Evolutionary conservation across 2,888 invertebrate genomes (phyloP).

Genomic region (Leptinotarsa juncta): DNA sequence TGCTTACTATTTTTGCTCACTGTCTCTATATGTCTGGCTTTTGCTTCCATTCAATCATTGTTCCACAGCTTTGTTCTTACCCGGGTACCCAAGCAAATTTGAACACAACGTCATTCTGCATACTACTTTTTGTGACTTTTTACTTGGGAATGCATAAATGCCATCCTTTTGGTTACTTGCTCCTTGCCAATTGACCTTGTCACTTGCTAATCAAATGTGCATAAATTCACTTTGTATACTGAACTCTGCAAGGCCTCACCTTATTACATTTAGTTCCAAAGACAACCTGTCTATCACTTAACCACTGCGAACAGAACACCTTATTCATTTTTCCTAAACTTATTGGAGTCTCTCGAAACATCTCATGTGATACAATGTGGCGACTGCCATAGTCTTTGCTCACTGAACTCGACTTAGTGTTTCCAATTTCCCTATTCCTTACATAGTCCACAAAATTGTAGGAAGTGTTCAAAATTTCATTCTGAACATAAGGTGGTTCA

Average conservation of each 20-base stretch:
- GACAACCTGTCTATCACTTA: constrained; percentile 93
- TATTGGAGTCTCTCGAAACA: constrained; percentile 87
- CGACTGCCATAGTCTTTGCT: constrained; percentile 85
- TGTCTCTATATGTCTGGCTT: no score
- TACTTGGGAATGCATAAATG: no score
- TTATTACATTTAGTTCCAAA: constrained; percentile 98
- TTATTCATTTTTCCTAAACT: constrained; percentile 89
- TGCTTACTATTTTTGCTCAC: no score
- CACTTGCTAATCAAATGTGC: no score
- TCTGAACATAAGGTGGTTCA: constrained; percentile 79
- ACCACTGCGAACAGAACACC: constrained; percentile 96
- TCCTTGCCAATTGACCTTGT: no score
- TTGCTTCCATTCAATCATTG: no score
- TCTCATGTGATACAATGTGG: constrained; percentile 89
- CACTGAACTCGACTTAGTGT: constrained; percentile 77
- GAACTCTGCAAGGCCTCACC: constrained; percentile 66
- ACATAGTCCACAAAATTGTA: constrained; percentile 90
- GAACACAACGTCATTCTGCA: no score
- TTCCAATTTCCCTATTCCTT: constrained; percentile 79
- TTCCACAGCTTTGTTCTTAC: not conserved
- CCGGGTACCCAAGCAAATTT: no score
- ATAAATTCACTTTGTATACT: no score
- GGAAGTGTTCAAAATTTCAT: constrained; percentile 80
- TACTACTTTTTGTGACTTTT: no score
- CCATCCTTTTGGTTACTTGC: no score